Evolutionary conservation across 2,888 invertebrate genomes (phyloP).

Genomic region (Apamea epomidion): DNA sequence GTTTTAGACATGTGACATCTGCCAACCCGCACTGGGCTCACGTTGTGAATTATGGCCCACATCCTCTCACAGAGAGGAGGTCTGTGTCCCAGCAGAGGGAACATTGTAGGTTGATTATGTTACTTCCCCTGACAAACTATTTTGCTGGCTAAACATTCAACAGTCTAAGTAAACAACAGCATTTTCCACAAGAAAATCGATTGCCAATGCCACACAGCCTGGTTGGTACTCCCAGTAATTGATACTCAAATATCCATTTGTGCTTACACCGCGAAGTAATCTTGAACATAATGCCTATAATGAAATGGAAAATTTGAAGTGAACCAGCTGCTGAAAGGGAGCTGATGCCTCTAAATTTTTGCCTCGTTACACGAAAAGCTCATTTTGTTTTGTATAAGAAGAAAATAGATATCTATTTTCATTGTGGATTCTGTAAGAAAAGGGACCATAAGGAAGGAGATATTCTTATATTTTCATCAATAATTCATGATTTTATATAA

Average conservation of each 20-base stretch:
- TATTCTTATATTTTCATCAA: not conserved
- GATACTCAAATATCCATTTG: constrained; percentile 56
- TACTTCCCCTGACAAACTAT: not conserved
- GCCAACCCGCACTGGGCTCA: too few species aligned
- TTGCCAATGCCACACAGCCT: constrained; percentile 6
- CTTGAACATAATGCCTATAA: constrained; percentile 42
- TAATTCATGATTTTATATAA: not conserved
- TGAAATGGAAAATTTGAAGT: constrained; percentile 56
- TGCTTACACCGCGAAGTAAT: constrained; percentile 55
- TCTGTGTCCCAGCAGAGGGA: too few species aligned
- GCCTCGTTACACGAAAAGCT: constrained; percentile 41
- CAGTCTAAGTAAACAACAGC: not conserved
- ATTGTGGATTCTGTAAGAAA: not conserved
- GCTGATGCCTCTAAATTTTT: constrained; percentile 30
- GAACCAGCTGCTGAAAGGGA: constrained; percentile 33
- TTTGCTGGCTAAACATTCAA: not conserved
- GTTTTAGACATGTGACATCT: too few species aligned
- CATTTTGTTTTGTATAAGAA: constrained; percentile 42
- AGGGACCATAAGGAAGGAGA: not conserved
- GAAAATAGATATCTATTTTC: constrained; percentile 7
- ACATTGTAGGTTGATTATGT: too few species aligned
- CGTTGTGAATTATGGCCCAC: not conserved
- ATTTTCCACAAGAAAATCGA: constrained; percentile 8
- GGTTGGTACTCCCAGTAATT: constrained; percentile 40
- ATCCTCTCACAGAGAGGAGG: too few species aligned